A percentile compares a stretch with the other conserved stretches of the same genome.
Evolutionary conservation across 2,113 vertebrate species (phyloP).

Genomic region (Gymnarchus niloticus): DNA sequence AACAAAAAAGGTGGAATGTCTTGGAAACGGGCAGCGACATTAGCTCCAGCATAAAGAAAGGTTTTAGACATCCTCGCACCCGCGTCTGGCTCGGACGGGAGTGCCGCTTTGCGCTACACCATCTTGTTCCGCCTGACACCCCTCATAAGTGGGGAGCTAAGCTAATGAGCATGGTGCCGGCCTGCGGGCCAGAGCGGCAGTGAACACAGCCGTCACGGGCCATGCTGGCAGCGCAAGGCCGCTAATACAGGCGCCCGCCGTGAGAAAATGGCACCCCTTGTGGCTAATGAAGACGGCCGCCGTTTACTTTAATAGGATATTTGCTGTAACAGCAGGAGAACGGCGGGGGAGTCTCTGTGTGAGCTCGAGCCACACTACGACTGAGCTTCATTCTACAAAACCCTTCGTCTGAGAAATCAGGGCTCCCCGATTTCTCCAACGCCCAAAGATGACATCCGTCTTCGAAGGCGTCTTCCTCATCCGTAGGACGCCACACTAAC

Average conservation of each 20-base stretch:
- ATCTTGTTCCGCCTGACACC: conserved; percentile 51
- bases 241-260: not conserved
- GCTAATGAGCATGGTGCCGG: conserved; percentile 43
- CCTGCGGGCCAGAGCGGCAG: too few relatives aligned
- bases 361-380: not conserved
- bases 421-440: conserved; percentile 44
- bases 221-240: not conserved
- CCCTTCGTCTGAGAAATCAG: conserved; percentile 38
- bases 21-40: not conserved
- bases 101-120: too few relatives aligned
- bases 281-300: not conserved
- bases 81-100: too few relatives aligned
- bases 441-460: conserved; percentile 23
- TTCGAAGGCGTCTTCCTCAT: conserved; percentile 32
- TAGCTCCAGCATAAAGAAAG: not conserved
- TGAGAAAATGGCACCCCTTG: conserved; percentile 7
- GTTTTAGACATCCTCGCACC: not conserved
- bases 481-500: not conserved
- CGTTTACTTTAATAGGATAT: conserved; percentile 2
- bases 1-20: not conserved
- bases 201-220: not conserved
- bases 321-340: conserved; percentile 14
- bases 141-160: conserved; percentile 48
- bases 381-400: conserved; percentile 38
- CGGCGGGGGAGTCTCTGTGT: not conserved